Conservation (phyloP, 2,113 vertebrate genomes). For the Rhadina sibilatrix region DNA sequence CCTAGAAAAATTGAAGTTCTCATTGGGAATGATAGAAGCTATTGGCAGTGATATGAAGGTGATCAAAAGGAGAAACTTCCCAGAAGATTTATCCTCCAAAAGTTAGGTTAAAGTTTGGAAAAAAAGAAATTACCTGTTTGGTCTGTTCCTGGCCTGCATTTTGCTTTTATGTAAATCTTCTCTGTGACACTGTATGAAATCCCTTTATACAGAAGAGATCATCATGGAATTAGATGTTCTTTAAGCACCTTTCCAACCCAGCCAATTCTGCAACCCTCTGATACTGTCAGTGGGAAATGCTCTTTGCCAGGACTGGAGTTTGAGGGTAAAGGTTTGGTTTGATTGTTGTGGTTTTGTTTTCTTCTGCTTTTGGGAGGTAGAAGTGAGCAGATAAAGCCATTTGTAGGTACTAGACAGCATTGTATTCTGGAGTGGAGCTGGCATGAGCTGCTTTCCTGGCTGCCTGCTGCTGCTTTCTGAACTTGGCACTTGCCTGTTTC, state of each 20-base stretch:
- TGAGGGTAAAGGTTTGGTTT: neutral
- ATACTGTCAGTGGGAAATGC: neutral
- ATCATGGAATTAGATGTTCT: neutral
- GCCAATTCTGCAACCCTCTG: fast-evolving
- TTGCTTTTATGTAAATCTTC: neutral
- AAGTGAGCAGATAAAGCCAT: neutral
- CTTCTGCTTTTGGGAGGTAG: neutral
- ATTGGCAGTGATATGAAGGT: neutral
- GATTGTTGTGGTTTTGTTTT: neutral
- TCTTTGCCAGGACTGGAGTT: neutral
- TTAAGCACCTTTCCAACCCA: neutral
- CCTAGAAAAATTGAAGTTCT: neutral
- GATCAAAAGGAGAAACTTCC: neutral
- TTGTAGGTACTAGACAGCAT: neutral
- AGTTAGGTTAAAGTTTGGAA: neutral
- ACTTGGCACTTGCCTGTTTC: neutral
- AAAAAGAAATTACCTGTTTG: neutral
- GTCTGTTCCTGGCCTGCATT: neutral
- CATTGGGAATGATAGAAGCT: neutral
- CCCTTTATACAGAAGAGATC: neutral
- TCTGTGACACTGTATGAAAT: neutral
- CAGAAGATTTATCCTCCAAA: neutral
- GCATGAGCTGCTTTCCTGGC: neutral
- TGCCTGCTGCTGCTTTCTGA: neutral
- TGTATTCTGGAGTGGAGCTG: neutral